A percentile compares a stretch with the other conserved stretches of the same genome.
Evolutionary conservation across 2,888 invertebrate species (phyloP).

Genomic region (Rhagophthalmus giganteus): DNA sequence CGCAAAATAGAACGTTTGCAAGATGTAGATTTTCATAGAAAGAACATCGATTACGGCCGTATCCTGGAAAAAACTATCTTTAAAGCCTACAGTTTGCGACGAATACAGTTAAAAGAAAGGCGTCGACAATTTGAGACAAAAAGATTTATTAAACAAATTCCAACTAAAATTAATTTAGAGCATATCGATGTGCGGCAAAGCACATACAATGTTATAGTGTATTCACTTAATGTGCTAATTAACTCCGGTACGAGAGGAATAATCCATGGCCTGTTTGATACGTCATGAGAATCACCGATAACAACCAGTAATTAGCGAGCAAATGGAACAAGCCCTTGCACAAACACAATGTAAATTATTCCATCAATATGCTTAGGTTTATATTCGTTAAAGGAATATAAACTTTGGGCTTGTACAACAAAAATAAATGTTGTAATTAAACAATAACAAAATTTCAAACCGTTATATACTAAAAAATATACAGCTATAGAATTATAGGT

Average conservation of each 20-base stretch:
- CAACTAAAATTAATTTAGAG: conserved; percentile 22
- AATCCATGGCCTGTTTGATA: conserved; percentile 29
- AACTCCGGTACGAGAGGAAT: conserved; percentile 28
- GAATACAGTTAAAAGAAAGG: conserved; percentile 5
- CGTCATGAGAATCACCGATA: conserved; percentile 31
- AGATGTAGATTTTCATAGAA: conserved; percentile 20
- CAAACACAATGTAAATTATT: conserved; percentile 31
- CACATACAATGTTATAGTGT: conserved; percentile 29
- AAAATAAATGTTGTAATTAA: conserved; percentile 16
- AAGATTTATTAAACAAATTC: conserved; percentile 13
- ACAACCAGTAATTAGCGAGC: conserved; percentile 30
- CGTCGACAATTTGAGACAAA: background rate
- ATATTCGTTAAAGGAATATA: conserved; percentile 10
- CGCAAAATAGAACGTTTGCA: conserved; percentile 20
- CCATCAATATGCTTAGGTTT: conserved; percentile 24
- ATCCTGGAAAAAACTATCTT: conserved; percentile 9
- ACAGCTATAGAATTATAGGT: no score
- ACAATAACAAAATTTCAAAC: no score
- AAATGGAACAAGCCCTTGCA: conserved; percentile 29
- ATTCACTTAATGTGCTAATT: conserved; percentile 32
- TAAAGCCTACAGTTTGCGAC: conserved; percentile 17
- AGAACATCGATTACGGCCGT: conserved; percentile 16
- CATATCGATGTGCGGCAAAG: conserved; percentile 16
- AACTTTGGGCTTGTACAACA: background rate
- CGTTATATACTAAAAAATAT: no score